phyloP scores from a whole-genome alignment of 2,113 vertebrate genomes.

The Tragelaphus imberbis region DNA sequence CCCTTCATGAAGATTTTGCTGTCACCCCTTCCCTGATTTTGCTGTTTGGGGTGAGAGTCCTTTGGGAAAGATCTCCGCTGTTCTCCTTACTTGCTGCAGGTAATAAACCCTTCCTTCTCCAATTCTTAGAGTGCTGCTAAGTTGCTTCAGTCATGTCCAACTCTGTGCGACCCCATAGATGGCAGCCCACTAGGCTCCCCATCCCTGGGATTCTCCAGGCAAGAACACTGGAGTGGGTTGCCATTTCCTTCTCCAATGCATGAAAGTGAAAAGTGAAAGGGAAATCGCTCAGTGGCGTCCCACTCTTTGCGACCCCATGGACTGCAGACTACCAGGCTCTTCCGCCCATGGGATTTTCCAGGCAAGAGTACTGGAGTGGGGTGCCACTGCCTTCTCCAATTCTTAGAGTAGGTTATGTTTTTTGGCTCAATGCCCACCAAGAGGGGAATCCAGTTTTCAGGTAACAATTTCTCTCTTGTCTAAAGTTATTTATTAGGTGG shows the following conservation, averaged over 20 bases:
- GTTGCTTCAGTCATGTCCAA: too few relatives aligned
- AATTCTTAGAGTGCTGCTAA: neutral
- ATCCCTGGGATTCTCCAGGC: too few relatives aligned
- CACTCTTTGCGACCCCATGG: too few relatives aligned
- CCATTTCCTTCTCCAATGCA: too few relatives aligned
- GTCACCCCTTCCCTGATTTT: neutral
- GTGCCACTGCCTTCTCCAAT: neutral
- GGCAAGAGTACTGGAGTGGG: too few relatives aligned
- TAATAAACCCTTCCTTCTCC: neutral
- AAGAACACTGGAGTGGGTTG: too few relatives aligned
- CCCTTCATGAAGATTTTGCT: neutral
- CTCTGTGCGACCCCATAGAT: too few relatives aligned
- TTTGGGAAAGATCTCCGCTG: neutral
- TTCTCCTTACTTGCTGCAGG: neutral
- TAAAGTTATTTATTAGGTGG: neutral
- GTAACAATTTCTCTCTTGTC: neutral
- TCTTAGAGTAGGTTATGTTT: neutral
- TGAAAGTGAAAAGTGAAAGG: too few relatives aligned
- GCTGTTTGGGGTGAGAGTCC: neutral
- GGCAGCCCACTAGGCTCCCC: too few relatives aligned
- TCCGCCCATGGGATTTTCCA: too few relatives aligned
- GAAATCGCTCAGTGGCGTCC: too few relatives aligned
- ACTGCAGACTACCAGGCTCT: too few relatives aligned
- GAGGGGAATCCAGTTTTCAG: neutral
- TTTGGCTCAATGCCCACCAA: neutral